Evolutionary conservation across 2,113 vertebrate genomes (phyloP), one percentile per base, ranked within the genome.

Genomic region (Pelvicachromis taeniatus): DNA sequence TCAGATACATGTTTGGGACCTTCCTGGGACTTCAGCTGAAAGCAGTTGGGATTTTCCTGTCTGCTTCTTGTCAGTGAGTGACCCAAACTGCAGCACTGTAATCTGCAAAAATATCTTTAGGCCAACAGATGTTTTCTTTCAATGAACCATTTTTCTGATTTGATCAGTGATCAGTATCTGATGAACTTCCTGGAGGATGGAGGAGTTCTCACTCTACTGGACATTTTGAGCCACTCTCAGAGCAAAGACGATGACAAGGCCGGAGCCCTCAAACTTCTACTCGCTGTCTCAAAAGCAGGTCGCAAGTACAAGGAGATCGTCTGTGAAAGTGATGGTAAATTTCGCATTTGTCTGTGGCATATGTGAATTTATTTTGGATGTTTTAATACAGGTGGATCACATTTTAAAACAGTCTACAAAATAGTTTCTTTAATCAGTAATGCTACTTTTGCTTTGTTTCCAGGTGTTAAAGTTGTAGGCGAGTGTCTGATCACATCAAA

Each of bases 241-340:
- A 89, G 89, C 79, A 96, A 89, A 77, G 96, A 97, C 4, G 94
- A 96, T 31, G 91, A 97, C 79, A 97, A 97, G 92, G 93, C 85
- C 8, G 95, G 96, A 84, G 95, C 95, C 48, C 82, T 98, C 79
- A 94, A 84, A 73, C 95, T 98, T 45, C 96, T 98, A 79, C 94
- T 96, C 86, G 91, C 89, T 2, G 7, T 98, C 4, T 94, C 96
- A 50, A 94, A 93, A 0, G 45, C 91, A 16, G 97, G 97, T 40
- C 95, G 95, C 87, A 97, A 96, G 55, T 97, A 96, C 88, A 97
- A 97, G 91, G 97, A 98, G 92, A 90, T 97, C 50, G 96, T 98
- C 85, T 97, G 97, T 94, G 96, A 97, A 94, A 97, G 96, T 93
- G 94, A 95, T 0, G 96, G 97, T 98, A 93, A 21, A 26, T 40